Evolutionary conservation across 2,797 vertebrate genomes (phyloP).

Genomic region (Tinamus major): DNA sequence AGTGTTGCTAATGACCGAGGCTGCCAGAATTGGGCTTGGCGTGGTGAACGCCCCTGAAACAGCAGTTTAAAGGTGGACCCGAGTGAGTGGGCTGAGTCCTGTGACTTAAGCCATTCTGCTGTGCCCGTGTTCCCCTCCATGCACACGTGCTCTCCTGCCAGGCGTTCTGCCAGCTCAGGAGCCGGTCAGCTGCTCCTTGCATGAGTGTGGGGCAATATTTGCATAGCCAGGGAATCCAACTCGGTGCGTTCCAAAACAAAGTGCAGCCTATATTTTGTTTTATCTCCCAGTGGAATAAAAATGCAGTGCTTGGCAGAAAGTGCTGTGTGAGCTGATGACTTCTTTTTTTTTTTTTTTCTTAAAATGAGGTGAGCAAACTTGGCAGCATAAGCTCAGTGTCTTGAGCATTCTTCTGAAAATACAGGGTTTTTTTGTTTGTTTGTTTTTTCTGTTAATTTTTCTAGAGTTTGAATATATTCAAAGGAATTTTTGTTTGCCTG

Average conservation of each 20-base stretch:
- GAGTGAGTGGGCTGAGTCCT: background rate
- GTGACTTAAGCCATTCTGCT: background rate
- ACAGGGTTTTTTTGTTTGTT: background rate
- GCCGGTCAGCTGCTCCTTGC: background rate
- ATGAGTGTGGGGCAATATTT: background rate
- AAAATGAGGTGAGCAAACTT: background rate
- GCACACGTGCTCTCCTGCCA: background rate
- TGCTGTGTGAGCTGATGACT: constrained; percentile 4
- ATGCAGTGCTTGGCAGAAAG: background rate
- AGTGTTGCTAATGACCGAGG: constrained; percentile 53
- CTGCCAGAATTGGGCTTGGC: background rate
- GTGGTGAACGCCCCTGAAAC: background rate
- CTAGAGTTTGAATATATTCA: constrained; percentile 33
- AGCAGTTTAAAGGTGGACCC: background rate
- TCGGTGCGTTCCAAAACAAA: constrained; percentile 37
- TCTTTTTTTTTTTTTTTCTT: constrained; percentile 25
- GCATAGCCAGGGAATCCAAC: background rate
- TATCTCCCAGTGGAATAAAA: constrained; percentile 50
- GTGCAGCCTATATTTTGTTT: constrained; percentile 31
- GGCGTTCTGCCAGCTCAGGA: background rate
- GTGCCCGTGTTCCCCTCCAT: background rate
- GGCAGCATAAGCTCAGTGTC: background rate
- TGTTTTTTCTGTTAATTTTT: constrained; percentile 26
- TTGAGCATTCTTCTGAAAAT: constrained; percentile 27
- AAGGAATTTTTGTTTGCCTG: constrained; percentile 52